These are phyloP conservation scores for Caenorhabditis imperialis DNA, from an alignment of 2,888 invertebrate genomes.

Conservation along the genomic window DNA sequence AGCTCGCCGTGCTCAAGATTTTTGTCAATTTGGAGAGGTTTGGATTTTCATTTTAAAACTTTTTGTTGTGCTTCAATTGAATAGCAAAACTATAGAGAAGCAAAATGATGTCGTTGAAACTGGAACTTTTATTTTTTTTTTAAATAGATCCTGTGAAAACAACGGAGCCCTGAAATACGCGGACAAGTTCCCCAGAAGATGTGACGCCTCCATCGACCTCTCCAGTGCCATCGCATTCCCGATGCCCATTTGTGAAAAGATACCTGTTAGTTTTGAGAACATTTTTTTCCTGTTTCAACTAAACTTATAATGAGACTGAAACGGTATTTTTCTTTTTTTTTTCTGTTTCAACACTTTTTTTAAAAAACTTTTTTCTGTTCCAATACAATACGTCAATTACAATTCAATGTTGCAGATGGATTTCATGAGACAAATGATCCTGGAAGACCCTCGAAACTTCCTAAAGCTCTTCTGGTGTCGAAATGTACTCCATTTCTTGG, in stretches of 20 bases:
- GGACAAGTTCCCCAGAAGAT: conserved; percentile 3
- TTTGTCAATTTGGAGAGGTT: conserved; percentile 37
- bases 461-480: conserved; percentile 39
- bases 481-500: conserved; percentile 29
- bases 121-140: no score
- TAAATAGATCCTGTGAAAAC: conserved; percentile 33
- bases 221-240: conserved; percentile 24
- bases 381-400: no score
- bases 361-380: no score
- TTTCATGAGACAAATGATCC: conserved; percentile 7
- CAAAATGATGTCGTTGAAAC: no score
- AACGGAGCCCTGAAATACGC: conserved; percentile 10
- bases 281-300: neutral
- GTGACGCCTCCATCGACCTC: conserved; percentile 14
- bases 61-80: no score
- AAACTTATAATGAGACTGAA: neutral
- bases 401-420: conserved; percentile 41
- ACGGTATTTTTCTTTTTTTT: no score
- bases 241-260: conserved; percentile 31
- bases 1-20: conserved; percentile 7
- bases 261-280: conserved; percentile 12
- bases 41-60: no score
- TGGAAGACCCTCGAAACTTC: conserved; percentile 18
- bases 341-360: no score
- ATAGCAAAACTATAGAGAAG: no score